phyloP scores from a whole-genome alignment of 1,140 invertebrate species.

The Caenorhabditis briggsae region DNA sequence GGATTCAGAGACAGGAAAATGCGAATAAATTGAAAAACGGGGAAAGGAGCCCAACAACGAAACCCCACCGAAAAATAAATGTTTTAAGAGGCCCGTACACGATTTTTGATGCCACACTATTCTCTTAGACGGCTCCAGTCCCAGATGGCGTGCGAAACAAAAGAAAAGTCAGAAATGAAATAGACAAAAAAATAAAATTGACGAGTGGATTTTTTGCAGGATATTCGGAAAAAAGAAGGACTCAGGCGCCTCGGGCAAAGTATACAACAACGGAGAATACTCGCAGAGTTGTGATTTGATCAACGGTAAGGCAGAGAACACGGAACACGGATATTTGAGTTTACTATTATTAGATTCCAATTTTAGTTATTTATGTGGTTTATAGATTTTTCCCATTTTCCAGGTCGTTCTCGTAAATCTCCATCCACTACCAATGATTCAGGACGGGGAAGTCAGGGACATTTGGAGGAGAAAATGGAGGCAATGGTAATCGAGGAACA shows the following conservation, averaged over 20 bases:
- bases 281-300: slow-evolving; percentile 60
- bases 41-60: not conserved
- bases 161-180: slow-evolving; percentile 54
- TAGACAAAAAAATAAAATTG: slow-evolving; percentile 10
- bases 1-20: not conserved
- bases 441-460: slow-evolving; percentile 63
- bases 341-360: no score
- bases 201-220: slow-evolving; percentile 52
- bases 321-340: not conserved
- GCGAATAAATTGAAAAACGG: slow-evolving; percentile 44
- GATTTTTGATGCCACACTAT: slow-evolving; percentile 46
- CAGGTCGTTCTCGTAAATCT: slow-evolving; percentile 64
- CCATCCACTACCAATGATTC: slow-evolving; percentile 62
- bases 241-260: slow-evolving; percentile 22
- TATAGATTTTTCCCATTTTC: not conserved
- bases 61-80: slow-evolving; percentile 35
- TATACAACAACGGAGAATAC: slow-evolving; percentile 60
- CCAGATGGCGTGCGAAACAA: slow-evolving; percentile 51
- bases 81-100: slow-evolving; percentile 38
- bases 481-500: slow-evolving; percentile 59
- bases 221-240: slow-evolving; percentile 62
- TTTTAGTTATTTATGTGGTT: no score
- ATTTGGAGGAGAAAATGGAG: slow-evolving; percentile 63
- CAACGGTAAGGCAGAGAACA: slow-evolving; percentile 30
- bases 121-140: not conserved